These are phyloP conservation scores for Ephialtes manifestator DNA, from an alignment of 2,888 invertebrate species.

Conservation along the genomic window DNA sequence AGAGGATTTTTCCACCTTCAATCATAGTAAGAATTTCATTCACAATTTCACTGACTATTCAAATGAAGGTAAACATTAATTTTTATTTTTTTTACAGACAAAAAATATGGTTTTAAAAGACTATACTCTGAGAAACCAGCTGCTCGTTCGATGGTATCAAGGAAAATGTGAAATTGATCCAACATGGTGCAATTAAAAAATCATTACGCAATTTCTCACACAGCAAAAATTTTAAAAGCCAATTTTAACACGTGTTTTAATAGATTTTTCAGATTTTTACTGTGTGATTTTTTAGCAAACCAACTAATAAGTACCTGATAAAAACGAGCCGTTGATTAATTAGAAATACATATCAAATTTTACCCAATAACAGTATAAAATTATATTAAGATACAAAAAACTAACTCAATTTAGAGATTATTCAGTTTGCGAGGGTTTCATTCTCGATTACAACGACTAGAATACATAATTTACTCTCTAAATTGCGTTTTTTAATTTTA, in stretches of 20 bases:
- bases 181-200: slow-evolving; percentile 90
- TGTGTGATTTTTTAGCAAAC: too few species aligned
- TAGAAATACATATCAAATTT: background rate
- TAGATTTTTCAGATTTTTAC: too few species aligned
- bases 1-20: slow-evolving; percentile 93
- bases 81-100: slow-evolving; percentile 79
- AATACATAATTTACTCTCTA: slow-evolving; percentile 35
- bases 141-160: slow-evolving; percentile 94
- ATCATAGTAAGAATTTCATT: slow-evolving; percentile 86
- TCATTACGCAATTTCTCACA: background rate
- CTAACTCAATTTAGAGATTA: background rate
- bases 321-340: background rate
- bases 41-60: slow-evolving; percentile 62
- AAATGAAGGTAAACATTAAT: slow-evolving; percentile 3
- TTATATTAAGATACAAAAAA: background rate
- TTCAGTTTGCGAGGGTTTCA: background rate
- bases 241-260: too few species aligned
- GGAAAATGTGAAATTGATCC: slow-evolving; percentile 94
- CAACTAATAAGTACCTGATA: background rate
- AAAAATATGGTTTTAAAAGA: slow-evolving; percentile 86
- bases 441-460: slow-evolving; percentile 26
- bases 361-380: background rate
- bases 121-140: slow-evolving; percentile 90
- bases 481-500: background rate
- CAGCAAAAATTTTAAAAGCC: background rate